These are phyloP conservation scores for Archips crataeganus DNA, from an alignment of 2,888 invertebrate species.

Conservation along the genomic window DNA sequence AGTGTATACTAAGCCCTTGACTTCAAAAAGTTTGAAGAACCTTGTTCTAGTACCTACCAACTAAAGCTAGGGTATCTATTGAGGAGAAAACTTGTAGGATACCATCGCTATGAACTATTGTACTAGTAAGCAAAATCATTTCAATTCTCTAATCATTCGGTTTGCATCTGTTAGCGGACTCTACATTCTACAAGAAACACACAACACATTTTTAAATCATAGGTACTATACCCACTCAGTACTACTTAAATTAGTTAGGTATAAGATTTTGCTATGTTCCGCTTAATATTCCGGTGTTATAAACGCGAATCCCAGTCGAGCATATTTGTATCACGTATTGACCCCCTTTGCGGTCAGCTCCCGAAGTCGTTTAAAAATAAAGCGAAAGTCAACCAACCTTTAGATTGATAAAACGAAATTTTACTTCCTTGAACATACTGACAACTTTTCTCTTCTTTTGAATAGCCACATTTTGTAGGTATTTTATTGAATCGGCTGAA, in stretches of 20 bases:
- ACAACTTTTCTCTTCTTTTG: background rate
- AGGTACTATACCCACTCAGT: background rate
- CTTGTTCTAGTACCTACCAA: too few relatives aligned
- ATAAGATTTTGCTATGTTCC: background rate
- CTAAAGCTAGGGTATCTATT: too few relatives aligned
- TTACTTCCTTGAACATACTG: slow-evolving; percentile 17
- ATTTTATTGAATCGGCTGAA: background rate
- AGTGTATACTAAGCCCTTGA: too few relatives aligned
- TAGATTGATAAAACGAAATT: slow-evolving; percentile 28
- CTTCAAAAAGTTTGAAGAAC: too few relatives aligned
- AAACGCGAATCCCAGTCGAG: background rate
- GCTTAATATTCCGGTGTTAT: background rate
- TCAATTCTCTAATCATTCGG: too few relatives aligned
- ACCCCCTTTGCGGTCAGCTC: slow-evolving; percentile 50
- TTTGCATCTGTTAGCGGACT: too few relatives aligned
- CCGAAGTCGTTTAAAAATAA: slow-evolving; percentile 52
- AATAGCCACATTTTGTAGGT: background rate
- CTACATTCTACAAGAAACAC: too few relatives aligned
- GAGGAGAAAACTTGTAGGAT: too few relatives aligned
- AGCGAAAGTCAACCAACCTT: slow-evolving; percentile 54
- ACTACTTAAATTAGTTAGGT: background rate
- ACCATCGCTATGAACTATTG: too few relatives aligned
- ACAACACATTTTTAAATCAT: background rate
- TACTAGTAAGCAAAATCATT: too few relatives aligned
- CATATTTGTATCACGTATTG: slow-evolving; percentile 49